Conservation (phyloP, 2,888 invertebrate species). For the Drosophila rellima region DNA sequence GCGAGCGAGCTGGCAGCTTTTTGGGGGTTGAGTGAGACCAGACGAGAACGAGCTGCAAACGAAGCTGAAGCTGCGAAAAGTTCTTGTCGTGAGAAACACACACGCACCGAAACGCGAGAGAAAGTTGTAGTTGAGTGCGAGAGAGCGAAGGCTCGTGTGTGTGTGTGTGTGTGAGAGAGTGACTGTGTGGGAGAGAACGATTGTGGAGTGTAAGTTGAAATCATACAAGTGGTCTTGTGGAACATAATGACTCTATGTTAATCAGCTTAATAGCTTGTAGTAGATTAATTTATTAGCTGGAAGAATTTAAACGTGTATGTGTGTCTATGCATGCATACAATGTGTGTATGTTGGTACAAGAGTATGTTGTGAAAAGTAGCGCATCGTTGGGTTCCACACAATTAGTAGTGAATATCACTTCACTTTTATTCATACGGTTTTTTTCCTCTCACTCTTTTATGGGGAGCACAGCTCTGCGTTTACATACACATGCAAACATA, state of each 20-base stretch:
- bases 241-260: constrained; percentile 41
- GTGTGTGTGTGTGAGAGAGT: neutral
- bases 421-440: constrained; percentile 11
- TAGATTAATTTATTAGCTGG: constrained; percentile 42
- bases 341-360: neutral
- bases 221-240: constrained; percentile 77
- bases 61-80: constrained; percentile 54
- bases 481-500: neutral
- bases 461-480: constrained; percentile 9
- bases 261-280: constrained; percentile 48
- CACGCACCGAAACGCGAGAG: constrained; percentile 28
- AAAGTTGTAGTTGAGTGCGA: constrained; percentile 32
- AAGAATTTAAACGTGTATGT: constrained; percentile 17
- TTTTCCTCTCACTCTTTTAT: constrained; percentile 2
- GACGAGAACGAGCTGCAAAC: constrained; percentile 23
- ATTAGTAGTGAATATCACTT: constrained; percentile 13
- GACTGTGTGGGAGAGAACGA: constrained; percentile 31
- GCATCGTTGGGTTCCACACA: constrained; percentile 9
- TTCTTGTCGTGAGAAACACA: constrained; percentile 46
- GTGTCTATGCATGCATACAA: constrained; percentile 1
- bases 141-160: constrained; percentile 10
- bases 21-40: constrained; percentile 62
- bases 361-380: neutral
- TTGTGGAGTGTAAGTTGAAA: constrained; percentile 70
- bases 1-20: constrained; percentile 44